Base-by-base conservation (phyloP, 1,140 invertebrate genomes). In the Acromyrmex echinatior region DNA sequence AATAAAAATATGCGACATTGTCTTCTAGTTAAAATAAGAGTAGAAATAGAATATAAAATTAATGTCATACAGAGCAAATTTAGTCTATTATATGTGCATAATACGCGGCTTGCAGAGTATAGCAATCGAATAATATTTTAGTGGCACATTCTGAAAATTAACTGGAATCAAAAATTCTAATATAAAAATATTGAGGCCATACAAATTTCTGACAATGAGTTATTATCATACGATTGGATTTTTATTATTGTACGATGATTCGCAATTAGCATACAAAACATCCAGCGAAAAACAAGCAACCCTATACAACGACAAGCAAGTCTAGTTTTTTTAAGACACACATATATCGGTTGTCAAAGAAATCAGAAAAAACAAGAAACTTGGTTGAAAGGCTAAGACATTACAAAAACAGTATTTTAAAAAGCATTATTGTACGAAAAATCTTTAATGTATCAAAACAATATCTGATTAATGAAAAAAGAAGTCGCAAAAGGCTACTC, bases 221-320 rank as follows among this genome's bases (percentile, higher is more conserved):
- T 53, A 7, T 39, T 35, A 35, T 35, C 6, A 35, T 35, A 77
- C 35, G 21, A 65, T 65, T 18, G 3, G 7, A 39, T 66, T 39
- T 39, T 39, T 66, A 66, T 66, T 66, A 21, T 9, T 3, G 35
- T 25, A 14, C 25, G n/a, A 1, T 18, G 35, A 45, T 58, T n/a
- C 35, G 71, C 51, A 53, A 66, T 70, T 39, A 68, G 63, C 31
- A 62, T 21, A 39, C 12, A 80, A 80, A 51, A 76, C n/a, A 18
- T 56, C 6, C 31, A 76, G 1, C 12, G 6, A 76, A 21, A 14
- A 60, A 76, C 14, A 63, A 16, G 16, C 18, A 12, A 21, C 5
- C 14, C 3, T 18, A 39, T 45, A 21, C 31, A 71, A 58, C 62
- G 10, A 63, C 21, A 25, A 18, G 39, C 21, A 31, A 53, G 3